A percentile compares a stretch with the other conserved stretches of the same genome.
Evolutionary conservation across 2,797 vertebrate genomes (phyloP).

Genomic region (Leptatherina wallacei): DNA sequence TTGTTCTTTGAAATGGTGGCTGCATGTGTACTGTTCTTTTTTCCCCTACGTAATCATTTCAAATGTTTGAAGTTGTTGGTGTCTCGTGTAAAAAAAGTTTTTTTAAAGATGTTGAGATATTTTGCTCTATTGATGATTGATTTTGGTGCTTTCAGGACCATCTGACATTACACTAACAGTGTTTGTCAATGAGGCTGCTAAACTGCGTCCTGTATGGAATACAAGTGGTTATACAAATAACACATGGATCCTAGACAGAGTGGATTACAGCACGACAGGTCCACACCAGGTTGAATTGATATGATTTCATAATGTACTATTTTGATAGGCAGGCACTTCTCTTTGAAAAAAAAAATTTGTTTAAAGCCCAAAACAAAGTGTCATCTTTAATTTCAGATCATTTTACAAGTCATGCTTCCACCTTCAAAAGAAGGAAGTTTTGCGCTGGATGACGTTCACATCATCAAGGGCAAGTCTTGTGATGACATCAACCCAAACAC

Average conservation of each 20-base stretch:
- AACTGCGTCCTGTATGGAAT: slow-evolving; percentile 67
- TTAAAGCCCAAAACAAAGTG: not conserved
- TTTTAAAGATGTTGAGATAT: no score
- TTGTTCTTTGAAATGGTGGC: not conserved
- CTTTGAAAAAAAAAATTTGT: not conserved
- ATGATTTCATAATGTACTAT: not conserved
- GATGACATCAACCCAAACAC: slow-evolving; percentile 61
- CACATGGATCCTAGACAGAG: slow-evolving; percentile 68
- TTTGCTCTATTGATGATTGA: slow-evolving; percentile 12
- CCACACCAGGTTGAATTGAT: slow-evolving; percentile 74
- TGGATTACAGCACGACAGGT: slow-evolving; percentile 76
- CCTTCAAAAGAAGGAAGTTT: fast-evolving
- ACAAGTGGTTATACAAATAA: slow-evolving; percentile 44
- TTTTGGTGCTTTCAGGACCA: slow-evolving; percentile 26
- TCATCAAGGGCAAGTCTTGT: slow-evolving; percentile 70
- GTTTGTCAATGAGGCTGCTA: slow-evolving; percentile 72
- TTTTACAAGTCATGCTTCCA: slow-evolving; percentile 69
- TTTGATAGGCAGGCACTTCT: not conserved
- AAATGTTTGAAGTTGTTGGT: no score
- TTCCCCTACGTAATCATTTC: no score
- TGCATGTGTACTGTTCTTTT: not conserved
- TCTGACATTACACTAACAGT: slow-evolving; percentile 65
- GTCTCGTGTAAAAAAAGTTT: no score
- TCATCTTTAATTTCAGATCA: slow-evolving; percentile 64
- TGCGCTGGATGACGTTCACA: slow-evolving; percentile 79